Evolutionary conservation across 2,113 vertebrate genomes (phyloP).

Genomic region (Garra rufa): DNA sequence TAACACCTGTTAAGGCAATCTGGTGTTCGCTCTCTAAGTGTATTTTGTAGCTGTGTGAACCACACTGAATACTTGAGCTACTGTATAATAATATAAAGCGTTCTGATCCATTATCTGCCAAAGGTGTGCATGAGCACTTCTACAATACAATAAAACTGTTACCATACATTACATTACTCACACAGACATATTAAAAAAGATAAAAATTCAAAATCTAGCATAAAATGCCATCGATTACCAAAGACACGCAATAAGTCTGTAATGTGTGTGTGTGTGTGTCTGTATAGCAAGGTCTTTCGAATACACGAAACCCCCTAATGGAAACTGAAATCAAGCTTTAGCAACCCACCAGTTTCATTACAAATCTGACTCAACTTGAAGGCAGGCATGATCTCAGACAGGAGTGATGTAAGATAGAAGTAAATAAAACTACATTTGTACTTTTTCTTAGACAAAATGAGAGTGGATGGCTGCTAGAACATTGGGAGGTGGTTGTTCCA

Average conservation of each 20-base stretch:
- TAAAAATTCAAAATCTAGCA: background rate
- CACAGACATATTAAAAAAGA: background rate
- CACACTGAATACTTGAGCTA: background rate
- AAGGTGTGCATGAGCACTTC: background rate
- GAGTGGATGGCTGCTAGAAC: background rate
- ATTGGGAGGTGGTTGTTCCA: no score
- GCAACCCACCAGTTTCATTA: background rate
- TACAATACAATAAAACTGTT: background rate
- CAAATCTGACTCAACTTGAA: background rate
- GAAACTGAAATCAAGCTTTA: background rate
- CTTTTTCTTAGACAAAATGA: background rate
- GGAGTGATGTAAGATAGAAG: background rate
- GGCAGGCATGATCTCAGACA: background rate
- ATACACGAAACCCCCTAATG: background rate
- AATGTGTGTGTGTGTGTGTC: background rate
- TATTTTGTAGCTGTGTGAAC: slow-evolving; percentile 4
- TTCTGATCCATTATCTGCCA: background rate
- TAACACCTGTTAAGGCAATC: slow-evolving; percentile 55
- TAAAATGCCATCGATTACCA: background rate
- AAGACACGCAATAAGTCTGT: background rate
- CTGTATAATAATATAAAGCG: background rate
- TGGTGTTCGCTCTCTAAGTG: slow-evolving; percentile 40
- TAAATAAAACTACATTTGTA: background rate
- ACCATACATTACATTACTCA: background rate
- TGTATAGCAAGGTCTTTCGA: background rate